Base-by-base conservation (phyloP, 2,888 invertebrate species). In the Drosophila putrida region DNA sequence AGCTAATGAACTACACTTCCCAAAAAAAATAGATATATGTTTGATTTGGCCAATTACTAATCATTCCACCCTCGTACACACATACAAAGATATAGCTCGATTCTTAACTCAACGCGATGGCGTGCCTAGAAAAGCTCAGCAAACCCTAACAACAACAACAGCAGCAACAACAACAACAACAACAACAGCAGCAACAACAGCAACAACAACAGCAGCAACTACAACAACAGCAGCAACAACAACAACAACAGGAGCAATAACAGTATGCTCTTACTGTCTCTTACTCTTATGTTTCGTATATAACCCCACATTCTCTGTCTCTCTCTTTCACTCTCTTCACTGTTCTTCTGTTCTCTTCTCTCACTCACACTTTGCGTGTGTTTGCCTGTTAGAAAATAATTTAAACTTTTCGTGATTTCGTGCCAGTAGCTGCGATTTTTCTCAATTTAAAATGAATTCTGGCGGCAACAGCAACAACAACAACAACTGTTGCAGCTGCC, bases 391-490 rank as follows among this genome's bases (percentile, higher is more conserved):
- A 82, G 86, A 84, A 84, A 84, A 86, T 84, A 84, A 84, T 84
- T 84, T 86, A 84, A 84, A 84, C 76, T 86, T 83, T 84, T 85
- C 76, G 82, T 85, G 84, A 84, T 85, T 84, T 85, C 84, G 83
- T 84, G 84, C 86, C 82, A 83, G 82, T 86, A 55, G 78, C 83
- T 78, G 78, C 84, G 84, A 84, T 84, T 84, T 83, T 84, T 84
- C 83, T 83, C 86, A 80, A 86, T 84, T 84, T 84, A 81, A 84
- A 84, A 84, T 81, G 85, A 78, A 84, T 85, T 85, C 82, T 54
- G 64, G 43, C 75, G n/a, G 31, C 44, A 41, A 5, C 41, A 73
- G 39, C 75, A 73, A 62, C 68, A 63, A 41, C 61, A 65, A 46
- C 71, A 68, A 55, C 57, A 49, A 47, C 47, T 39, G 49, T 39